A percentile compares a stretch with the other conserved stretches of the same genome.
Evolutionary conservation across 2,888 invertebrate species (phyloP).

Genomic region (Coremacera marginata): DNA sequence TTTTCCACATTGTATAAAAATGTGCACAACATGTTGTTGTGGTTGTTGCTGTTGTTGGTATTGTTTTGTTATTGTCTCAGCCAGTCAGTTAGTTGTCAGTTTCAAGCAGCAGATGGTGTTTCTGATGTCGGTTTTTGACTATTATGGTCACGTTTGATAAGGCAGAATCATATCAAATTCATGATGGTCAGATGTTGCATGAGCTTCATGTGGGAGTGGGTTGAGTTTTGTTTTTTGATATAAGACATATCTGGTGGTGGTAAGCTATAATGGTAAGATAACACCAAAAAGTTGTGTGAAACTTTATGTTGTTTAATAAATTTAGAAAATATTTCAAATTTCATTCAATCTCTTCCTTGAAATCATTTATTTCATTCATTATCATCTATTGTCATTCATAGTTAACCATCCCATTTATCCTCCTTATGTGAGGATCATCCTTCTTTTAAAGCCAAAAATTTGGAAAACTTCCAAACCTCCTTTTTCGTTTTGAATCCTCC

Average conservation of each 20-base stretch:
- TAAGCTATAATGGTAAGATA: background rate
- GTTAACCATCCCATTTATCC: too few relatives aligned
- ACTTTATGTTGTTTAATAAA: too few relatives aligned
- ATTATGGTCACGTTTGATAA: conserved; percentile 46
- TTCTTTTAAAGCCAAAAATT: too few relatives aligned
- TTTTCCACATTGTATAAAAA: background rate
- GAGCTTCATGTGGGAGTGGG: background rate
- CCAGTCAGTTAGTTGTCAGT: background rate
- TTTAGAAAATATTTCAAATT: too few relatives aligned
- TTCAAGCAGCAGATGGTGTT: conserved; percentile 26
- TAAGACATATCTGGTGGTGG: too few relatives aligned
- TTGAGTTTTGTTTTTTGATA: background rate
- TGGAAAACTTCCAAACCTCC: too few relatives aligned
- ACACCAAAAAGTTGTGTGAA: too few relatives aligned
- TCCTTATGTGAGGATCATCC: too few relatives aligned
- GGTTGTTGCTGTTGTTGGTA: background rate
- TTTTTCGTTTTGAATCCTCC: too few relatives aligned
- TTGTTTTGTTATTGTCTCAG: background rate
- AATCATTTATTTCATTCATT: too few relatives aligned
- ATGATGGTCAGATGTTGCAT: background rate
- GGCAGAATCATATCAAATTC: conserved; percentile 15
- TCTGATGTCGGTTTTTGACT: conserved; percentile 11
- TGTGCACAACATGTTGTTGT: conserved; percentile 26
- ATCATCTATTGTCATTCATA: too few relatives aligned
- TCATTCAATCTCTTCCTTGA: too few relatives aligned